Evolutionary conservation across 2,888 invertebrate genomes (phyloP).

Genomic region (Coleophora deauratella): DNA sequence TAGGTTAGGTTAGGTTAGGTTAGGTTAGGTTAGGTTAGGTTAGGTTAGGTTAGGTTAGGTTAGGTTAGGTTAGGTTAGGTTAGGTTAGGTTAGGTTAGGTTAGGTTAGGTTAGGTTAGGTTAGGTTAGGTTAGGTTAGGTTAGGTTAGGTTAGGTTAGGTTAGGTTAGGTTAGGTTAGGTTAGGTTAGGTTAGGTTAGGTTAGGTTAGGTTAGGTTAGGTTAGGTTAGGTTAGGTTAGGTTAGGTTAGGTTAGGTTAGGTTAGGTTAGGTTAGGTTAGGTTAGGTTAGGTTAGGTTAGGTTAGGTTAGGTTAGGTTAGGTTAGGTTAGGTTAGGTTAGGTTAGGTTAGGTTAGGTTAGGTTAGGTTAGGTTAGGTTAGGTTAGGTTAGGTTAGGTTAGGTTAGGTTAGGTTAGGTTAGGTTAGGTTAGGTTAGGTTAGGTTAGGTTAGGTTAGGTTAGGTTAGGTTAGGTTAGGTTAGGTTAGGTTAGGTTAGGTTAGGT

Average conservation of each 20-base stretch:
- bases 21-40: constrained; percentile 7
- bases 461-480: constrained; percentile 7
- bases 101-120: constrained; percentile 7
- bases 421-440: constrained; percentile 8
- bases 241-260: constrained; percentile 5
- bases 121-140: constrained; percentile 5
- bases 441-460: constrained; percentile 8
- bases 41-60: constrained; percentile 7
- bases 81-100: constrained; percentile 7
- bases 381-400: constrained; percentile 8
- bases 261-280: constrained; percentile 6
- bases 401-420: constrained; percentile 5
- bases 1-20: constrained; percentile 7
- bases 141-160: constrained; percentile 5
- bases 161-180: constrained; percentile 5
- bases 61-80: constrained; percentile 7
- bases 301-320: constrained; percentile 8
- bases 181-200: constrained; percentile 5
- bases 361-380: constrained; percentile 8
- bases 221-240: constrained; percentile 5
- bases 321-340: constrained; percentile 5
- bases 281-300: constrained; percentile 9
- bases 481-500: constrained; percentile 8
- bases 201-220: constrained; percentile 5
- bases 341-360: constrained; percentile 8